Evolutionary conservation across 2,888 invertebrate genomes (phyloP), one percentile per base, ranked within the genome.

Genomic region (Bimastos eiseni): DNA sequence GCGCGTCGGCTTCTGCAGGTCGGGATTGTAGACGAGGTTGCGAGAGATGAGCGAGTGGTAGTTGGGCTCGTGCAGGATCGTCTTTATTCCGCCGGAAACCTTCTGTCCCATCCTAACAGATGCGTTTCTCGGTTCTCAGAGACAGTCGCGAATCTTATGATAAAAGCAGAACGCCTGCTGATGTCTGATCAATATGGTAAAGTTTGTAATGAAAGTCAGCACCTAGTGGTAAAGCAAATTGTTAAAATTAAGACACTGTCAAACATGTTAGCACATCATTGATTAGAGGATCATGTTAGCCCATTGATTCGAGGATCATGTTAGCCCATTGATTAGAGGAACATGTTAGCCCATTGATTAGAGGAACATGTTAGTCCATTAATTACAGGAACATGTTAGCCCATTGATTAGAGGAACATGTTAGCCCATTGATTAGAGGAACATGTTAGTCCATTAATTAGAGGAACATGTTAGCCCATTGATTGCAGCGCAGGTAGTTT

Each of bases 21-120:
- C 96, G 99, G 99, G 94, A 98, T 96, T 94, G 98, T 98, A 93
- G 98, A 98, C 93, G 99, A 99, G 96, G 98, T 98, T 96, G 99
- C 99, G 93, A 99, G 99, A 98, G 98, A 98, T 98, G 36, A 94
- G 93, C 36, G 93, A 93, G 91, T 93, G 94, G 92, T 94, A 94
- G 89, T 94, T 94, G 89, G 94, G 94, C 92, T 94, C 95, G 91
- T 94, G 93, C 91, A 94, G 93, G 91, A 95, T 94, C 55, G 95
- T 95, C 93, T 95, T 95, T 89, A 95, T 94, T 91, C 95, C 95
- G 93, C 97, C 97, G 96, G 97, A 97, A 86, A 92, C 92, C 90
- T 92, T 92, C 91, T 92, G 92, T 83, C 92, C 92, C 92, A 92
- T 92, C 41, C 89, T 91, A 44, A 91, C 83, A 49, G 86, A 88